phyloP scores from a whole-genome alignment of 1,140 invertebrate species.

The Zaprionus inermis region DNA sequence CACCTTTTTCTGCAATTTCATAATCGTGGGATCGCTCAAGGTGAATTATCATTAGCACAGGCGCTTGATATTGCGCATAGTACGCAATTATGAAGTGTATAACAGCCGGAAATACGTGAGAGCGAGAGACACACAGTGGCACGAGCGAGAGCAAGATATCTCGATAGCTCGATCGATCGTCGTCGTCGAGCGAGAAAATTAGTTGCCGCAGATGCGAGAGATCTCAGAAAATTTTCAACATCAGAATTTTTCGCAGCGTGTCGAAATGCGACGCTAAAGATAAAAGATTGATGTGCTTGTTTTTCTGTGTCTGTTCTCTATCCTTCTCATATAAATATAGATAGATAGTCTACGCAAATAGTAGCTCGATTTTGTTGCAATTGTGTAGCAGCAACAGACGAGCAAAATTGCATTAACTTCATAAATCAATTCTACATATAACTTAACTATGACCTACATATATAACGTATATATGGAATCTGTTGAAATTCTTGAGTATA shows the following conservation, averaged over 20 bases:
- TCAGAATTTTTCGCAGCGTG: slow-evolving; percentile 2
- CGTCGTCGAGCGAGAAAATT: not conserved
- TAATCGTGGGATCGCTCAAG: slow-evolving; percentile 24
- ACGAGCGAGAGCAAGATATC: not conserved
- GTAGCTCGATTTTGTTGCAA: not conserved
- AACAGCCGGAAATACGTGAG: slow-evolving; percentile 1
- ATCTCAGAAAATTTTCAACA: slow-evolving; percentile 9
- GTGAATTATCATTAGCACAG: slow-evolving; percentile 36
- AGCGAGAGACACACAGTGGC: not conserved
- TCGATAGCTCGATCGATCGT: not conserved
- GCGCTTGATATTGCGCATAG: slow-evolving; percentile 31
- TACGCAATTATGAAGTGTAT: slow-evolving; percentile 10
- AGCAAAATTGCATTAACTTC: no score
- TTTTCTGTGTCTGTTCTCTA: not conserved
- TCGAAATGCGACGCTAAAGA: slow-evolving; percentile 9
- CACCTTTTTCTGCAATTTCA: slow-evolving; percentile 7
- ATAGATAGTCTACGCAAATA: not conserved
- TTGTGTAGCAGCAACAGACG: not conserved
- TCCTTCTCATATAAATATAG: slow-evolving; percentile 5
- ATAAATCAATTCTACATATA: no score
- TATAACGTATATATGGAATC: no score
- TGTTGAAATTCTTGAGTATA: not conserved
- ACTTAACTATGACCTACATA: no score
- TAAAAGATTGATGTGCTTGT: slow-evolving; percentile 5
- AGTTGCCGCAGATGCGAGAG: slow-evolving; percentile 11